phyloP scores from a whole-genome alignment of 2,888 invertebrate species.

The Agrochola circellaris region DNA sequence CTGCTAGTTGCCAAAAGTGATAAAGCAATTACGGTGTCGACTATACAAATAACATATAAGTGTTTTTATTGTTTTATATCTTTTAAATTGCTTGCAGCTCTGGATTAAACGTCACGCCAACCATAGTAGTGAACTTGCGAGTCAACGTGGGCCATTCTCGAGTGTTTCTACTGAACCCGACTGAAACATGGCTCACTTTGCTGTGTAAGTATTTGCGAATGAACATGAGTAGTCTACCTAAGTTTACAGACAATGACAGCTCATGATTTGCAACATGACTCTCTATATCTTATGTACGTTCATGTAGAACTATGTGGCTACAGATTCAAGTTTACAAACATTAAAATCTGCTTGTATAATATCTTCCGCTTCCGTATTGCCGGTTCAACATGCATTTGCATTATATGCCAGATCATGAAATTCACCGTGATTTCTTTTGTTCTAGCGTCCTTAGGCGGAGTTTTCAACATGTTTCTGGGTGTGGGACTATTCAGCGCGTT shows the following conservation, averaged over 20 bases:
- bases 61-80: background rate
- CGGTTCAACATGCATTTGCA: background rate
- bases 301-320: background rate
- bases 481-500: constrained; percentile 85
- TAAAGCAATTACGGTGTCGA: background rate
- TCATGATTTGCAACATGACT: background rate
- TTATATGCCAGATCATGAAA: background rate
- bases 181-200: constrained; percentile 86
- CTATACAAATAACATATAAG: background rate
- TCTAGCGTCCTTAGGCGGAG: constrained; percentile 86
- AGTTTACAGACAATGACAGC: background rate
- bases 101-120: constrained; percentile 72
- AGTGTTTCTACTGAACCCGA: constrained; percentile 77
- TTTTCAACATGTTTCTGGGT: constrained; percentile 88
- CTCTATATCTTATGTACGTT: background rate
- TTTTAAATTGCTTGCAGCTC: constrained; percentile 64
- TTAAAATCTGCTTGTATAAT: background rate
- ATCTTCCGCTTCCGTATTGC: no score
- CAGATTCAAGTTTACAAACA: no score
- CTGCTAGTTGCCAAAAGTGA: background rate
- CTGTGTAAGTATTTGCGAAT: constrained; percentile 78
- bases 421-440: constrained; percentile 46
- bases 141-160: constrained; percentile 77
- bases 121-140: constrained; percentile 75
- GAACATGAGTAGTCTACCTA: background rate